Percentiles rank a stretch among this genome's conserved stretches.
phyloP scores from a whole-genome alignment of 2,888 invertebrate genomes.

The Ectropis crepuscularia region DNA sequence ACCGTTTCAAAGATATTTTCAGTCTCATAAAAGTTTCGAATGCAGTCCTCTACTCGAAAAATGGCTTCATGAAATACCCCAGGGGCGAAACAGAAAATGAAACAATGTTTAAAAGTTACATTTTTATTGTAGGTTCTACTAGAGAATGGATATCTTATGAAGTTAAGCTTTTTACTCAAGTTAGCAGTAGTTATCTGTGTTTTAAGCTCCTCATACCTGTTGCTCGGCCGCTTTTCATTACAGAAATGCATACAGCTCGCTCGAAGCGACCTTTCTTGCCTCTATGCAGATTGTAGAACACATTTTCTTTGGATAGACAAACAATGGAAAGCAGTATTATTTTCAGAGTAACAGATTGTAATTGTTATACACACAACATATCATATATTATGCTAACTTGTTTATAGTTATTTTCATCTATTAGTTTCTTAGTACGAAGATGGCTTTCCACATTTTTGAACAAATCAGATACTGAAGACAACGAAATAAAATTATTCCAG shows the following conservation, averaged over 20 bases:
- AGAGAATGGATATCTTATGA: constrained; percentile 27
- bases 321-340: constrained; percentile 4
- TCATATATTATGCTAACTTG: too few species aligned
- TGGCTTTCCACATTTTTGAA: too few species aligned
- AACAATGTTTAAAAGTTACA: constrained; percentile 21
- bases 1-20: constrained; percentile 13
- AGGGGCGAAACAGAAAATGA: constrained; percentile 22
- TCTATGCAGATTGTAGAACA: constrained; percentile 24
- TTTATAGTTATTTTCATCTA: too few species aligned
- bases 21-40: constrained; percentile 17
- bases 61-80: constrained; percentile 14
- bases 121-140: constrained; percentile 8
- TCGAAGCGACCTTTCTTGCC: constrained; percentile 28
- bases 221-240: constrained; percentile 49
- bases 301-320: constrained; percentile 18
- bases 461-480: too few species aligned
- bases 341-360: not conserved
- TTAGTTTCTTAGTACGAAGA: too few species aligned
- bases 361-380: not conserved
- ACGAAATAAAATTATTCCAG: too few species aligned
- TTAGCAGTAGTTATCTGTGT: constrained; percentile 41
- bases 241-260: constrained; percentile 42
- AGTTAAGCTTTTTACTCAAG: constrained; percentile 39
- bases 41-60: constrained; percentile 12
- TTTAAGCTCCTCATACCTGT: constrained; percentile 46